These are phyloP conservation scores for Gymnothorax javanicus DNA, from an alignment of 2,797 vertebrate species.

Conservation along the genomic window DNA sequence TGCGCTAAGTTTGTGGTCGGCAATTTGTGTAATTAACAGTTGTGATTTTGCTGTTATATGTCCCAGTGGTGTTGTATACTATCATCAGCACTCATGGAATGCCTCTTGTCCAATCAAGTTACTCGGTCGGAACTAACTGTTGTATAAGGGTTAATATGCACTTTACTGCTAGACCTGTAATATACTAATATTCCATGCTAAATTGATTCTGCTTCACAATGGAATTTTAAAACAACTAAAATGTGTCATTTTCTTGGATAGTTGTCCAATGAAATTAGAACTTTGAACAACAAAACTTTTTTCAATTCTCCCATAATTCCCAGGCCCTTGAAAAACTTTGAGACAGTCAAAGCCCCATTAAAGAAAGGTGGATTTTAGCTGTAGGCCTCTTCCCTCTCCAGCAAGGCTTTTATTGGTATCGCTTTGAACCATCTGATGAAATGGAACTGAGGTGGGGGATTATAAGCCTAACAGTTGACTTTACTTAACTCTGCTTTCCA, in stretches of 20 bases:
- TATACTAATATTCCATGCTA: not conserved
- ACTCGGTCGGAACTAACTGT: no score
- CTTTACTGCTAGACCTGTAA: not conserved
- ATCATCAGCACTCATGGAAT: no score
- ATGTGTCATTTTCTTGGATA: not conserved
- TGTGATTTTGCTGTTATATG: no score
- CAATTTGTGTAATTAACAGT: no score
- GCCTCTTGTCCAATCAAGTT: no score
- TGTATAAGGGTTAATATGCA: not conserved
- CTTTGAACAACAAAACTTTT: not conserved
- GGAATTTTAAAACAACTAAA: not conserved
- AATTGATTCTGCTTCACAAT: not conserved
- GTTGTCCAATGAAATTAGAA: not conserved
- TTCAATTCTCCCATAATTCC: not conserved
- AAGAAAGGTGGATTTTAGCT: conserved; percentile 7
- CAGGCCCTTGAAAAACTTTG: not conserved
- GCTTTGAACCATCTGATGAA: conserved; percentile 29
- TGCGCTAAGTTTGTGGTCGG: no score
- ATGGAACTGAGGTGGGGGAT: not conserved
- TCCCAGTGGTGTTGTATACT: no score
- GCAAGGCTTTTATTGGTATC: conserved; percentile 11
- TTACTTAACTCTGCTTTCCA: conserved; percentile 12
- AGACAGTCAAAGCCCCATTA: not conserved
- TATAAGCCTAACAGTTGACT: conserved; percentile 23
- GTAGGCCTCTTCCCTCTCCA: not conserved